These are phyloP conservation scores for Heliconius eleuchia DNA, from an alignment of 1,140 invertebrate species.

Conservation along the genomic window DNA sequence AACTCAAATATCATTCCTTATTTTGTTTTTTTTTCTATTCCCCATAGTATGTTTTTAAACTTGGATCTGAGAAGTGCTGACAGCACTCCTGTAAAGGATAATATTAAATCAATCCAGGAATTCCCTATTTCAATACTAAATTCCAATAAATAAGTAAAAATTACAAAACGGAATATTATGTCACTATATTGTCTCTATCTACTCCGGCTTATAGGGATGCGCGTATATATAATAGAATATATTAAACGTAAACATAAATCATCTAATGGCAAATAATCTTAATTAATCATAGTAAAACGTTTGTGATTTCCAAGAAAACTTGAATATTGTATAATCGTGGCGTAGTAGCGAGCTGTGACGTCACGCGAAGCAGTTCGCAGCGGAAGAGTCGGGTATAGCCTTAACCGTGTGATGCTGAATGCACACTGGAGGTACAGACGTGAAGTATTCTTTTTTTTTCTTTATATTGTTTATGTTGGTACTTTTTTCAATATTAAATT, in stretches of 20 bases:
- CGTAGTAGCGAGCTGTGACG: constrained; percentile 29
- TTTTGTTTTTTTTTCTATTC: too few species aligned
- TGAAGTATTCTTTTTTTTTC: not conserved
- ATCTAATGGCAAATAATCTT: not conserved
- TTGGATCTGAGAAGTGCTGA: too few species aligned
- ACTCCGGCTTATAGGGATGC: not conserved
- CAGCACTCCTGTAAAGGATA: too few species aligned
- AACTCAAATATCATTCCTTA: too few species aligned
- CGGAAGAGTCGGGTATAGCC: constrained; percentile 39
- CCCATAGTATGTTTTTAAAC: too few species aligned
- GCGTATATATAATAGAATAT: not conserved
- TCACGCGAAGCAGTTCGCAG: constrained; percentile 51
- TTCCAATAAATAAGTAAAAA: not conserved
- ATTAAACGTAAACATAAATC: constrained; percentile 1
- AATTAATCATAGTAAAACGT: constrained; percentile 3
- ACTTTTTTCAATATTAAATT: not conserved
- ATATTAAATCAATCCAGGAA: too few species aligned
- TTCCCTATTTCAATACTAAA: too few species aligned
- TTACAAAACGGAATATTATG: not conserved
- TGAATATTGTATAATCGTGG: constrained; percentile 12
- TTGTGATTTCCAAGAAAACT: constrained; percentile 14
- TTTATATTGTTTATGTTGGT: not conserved
- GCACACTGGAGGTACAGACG: not conserved
- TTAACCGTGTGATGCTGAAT: not conserved
- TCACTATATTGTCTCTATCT: not conserved